These are phyloP conservation scores for Drosophila quasianomalipes DNA, from an alignment of 2,888 invertebrate species.

Conservation along the genomic window DNA sequence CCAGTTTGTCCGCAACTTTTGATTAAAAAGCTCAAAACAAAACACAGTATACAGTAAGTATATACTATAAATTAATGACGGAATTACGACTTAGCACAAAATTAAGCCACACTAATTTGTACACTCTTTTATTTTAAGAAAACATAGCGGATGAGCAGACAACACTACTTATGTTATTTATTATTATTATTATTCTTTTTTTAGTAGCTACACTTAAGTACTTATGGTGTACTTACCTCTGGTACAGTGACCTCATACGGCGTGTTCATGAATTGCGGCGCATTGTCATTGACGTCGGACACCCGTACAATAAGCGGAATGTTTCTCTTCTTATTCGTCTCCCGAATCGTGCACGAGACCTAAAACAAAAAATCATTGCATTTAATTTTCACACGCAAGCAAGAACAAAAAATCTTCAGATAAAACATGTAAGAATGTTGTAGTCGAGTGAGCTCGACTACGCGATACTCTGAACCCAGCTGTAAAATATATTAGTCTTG, in stretches of 20 bases:
- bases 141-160: not conserved
- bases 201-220: conserved; percentile 2
- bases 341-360: conserved; percentile 93
- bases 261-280: conserved; percentile 92
- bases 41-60: not conserved
- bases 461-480: not conserved
- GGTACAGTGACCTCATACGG: conserved; percentile 94
- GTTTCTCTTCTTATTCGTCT: conserved; percentile 92
- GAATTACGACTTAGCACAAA: conserved; percentile 2
- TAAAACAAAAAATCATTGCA: conserved; percentile 75
- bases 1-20: conserved; percentile 7
- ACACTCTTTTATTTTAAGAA: not conserved
- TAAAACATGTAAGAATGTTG: not conserved
- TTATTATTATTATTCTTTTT: not conserved
- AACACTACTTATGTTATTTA: not conserved
- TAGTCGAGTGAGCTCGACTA: not conserved
- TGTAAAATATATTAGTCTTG: not conserved
- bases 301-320: conserved; percentile 96
- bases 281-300: conserved; percentile 96
- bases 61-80: conserved; percentile 2
- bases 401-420: not conserved
- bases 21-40: conserved; percentile 1
- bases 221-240: conserved; percentile 89
- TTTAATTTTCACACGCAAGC: conserved; percentile 1
- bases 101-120: not conserved